A percentile compares a stretch with the other conserved stretches of the same genome.
phyloP scores from a whole-genome alignment of 2,797 vertebrate species.

The Pseudopleuronectes americanus region DNA sequence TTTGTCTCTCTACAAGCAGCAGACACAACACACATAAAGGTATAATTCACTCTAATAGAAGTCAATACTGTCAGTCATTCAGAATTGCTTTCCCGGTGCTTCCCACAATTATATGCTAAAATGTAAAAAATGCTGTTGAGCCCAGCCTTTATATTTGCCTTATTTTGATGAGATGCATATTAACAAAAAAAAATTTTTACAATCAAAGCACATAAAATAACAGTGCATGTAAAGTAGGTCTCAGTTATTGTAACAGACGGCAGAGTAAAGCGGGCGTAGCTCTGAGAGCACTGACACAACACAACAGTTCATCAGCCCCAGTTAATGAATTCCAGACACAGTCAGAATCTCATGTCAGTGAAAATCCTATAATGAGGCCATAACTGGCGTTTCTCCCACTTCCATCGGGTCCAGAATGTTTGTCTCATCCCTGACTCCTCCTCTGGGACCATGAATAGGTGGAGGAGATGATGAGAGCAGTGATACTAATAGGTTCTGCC shows the following conservation, averaged over 20 bases:
- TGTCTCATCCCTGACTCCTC: conserved; percentile 3
- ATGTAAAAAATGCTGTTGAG: too few relatives aligned
- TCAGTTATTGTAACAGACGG: not conserved
- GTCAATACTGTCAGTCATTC: not conserved
- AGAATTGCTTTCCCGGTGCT: too few relatives aligned
- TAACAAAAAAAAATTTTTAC: not conserved
- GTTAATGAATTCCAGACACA: conserved; percentile 11
- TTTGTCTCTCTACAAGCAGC: conserved; percentile 15
- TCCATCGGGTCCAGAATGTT: not conserved
- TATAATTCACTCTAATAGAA: conserved; percentile 7
- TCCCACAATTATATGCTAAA: too few relatives aligned
- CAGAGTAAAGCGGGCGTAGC: not conserved
- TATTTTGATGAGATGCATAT: not conserved
- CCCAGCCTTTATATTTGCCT: not conserved
- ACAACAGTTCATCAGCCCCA: not conserved
- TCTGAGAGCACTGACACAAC: conserved; percentile 4
- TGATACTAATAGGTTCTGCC: conserved; percentile 45
- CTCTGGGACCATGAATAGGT: conserved; percentile 28
- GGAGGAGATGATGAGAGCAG: conserved; percentile 48
- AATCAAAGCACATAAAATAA: not conserved
- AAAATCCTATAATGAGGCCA: not conserved
- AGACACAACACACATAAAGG: conserved; percentile 10
- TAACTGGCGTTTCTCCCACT: conserved; percentile 1
- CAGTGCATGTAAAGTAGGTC: not conserved
- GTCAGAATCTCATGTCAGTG: not conserved